Evolutionary conservation across 1,140 invertebrate genomes (phyloP).

Genomic region (Parasteatoda tepidariorum): DNA sequence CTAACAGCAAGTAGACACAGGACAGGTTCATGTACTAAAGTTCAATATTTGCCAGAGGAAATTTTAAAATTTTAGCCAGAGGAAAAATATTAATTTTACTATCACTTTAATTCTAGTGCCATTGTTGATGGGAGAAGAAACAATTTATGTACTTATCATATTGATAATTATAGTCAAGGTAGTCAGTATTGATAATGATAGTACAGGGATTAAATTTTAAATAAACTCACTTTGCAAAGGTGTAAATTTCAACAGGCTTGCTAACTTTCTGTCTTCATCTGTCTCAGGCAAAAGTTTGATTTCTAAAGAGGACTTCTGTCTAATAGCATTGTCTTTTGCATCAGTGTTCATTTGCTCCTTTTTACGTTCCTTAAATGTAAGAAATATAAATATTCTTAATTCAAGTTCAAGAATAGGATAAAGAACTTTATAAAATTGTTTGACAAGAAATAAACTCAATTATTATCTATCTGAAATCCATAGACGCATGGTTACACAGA

Average conservation of each 20-base stretch:
- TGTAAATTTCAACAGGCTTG: slow-evolving; percentile 78
- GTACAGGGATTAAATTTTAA: background rate
- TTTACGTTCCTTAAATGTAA: slow-evolving; percentile 70
- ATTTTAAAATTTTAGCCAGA: background rate
- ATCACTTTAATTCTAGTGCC: background rate
- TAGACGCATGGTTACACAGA: too few species aligned
- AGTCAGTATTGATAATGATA: background rate
- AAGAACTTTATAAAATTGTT: background rate
- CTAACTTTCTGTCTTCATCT: slow-evolving; percentile 82
- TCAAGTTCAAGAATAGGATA: background rate
- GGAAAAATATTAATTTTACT: background rate
- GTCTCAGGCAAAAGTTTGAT: slow-evolving; percentile 80
- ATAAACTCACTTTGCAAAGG: slow-evolving; percentile 67
- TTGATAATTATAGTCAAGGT: too few species aligned
- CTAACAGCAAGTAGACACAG: too few species aligned
- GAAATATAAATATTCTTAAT: slow-evolving; percentile 7
- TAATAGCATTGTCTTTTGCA: slow-evolving; percentile 77
- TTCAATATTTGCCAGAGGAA: background rate
- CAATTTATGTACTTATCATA: too few species aligned
- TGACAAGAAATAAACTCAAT: background rate
- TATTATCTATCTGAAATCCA: background rate
- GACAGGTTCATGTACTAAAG: too few species aligned
- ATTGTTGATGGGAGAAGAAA: background rate
- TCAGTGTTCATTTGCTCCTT: slow-evolving; percentile 79
- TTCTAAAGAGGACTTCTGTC: slow-evolving; percentile 82